Base-by-base conservation (phyloP, 2,797 vertebrate genomes). In the Champsocephalus gunnari region DNA sequence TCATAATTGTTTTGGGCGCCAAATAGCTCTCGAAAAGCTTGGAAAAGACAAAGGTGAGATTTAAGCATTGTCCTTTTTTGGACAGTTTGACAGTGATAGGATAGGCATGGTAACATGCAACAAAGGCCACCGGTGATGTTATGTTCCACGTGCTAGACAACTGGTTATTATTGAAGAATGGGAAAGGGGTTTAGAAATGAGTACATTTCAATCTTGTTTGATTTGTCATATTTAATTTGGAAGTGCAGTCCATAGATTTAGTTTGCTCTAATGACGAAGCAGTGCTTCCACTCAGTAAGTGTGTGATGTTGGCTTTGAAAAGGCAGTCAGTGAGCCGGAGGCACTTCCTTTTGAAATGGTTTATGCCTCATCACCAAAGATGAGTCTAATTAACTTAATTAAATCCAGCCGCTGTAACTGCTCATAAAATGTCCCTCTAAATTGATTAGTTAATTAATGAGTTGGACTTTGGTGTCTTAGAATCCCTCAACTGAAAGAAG, bases 331-430 rank as follows among this genome's bases (percentile, higher is more conserved):
- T 54, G 53, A 12, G 50, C 55, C 66, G 49, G 68, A 44, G 55
- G 64, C 65, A 1, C 72, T 48, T 62, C 57, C 21, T 12, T 59
- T 49, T 55, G 41, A 54, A 71, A 51, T 48, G 47, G 54, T 80
- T 77, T 73, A 68, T 77, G 62, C 64, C 64, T 61, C 50, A 32
- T 81, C 77, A 75, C 71, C 68, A 73, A 77, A 79, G 67, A 72
- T 50, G 74, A 55, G 34, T 86, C 77, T 79, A 74, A 84, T 91
- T 85, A 74, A 55, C 17, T 77, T 85, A 32, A 81, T 82, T 67
- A 80, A 49, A 71, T 50, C n/a, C 56, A 75, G 51, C 61, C 45
- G 24, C 61, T 57, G 65, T 82, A 55, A 77, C 84, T 83, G 77
- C 74, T 57, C 88, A 84, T 77, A 73, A 80, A 79, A 74, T 66